Base-by-base conservation (phyloP, 2,113 vertebrate genomes). In the Stigmatopora argus region DNA sequence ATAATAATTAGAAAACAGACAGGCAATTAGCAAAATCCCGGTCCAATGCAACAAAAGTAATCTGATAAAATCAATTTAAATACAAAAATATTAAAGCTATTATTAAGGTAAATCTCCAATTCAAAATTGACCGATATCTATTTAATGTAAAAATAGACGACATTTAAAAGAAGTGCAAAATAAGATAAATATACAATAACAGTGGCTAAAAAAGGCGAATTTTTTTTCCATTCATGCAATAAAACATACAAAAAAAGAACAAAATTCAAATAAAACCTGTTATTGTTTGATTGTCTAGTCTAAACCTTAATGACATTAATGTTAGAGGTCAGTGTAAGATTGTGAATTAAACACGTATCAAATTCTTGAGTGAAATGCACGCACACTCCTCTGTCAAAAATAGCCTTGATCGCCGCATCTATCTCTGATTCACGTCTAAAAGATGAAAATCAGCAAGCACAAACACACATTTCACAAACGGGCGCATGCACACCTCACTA, bases 371-470 rank as follows among this genome's bases (percentile, higher is more conserved):
- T 7, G 18, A n/a, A 8, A 8, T 51, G 38, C 68, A 19, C 44
- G 35, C 58, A 65, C 46, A 51, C 51, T 45, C 44, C 51, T 23
- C 26, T 45, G 67, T 56, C 78, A 75, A 75, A 75, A 81, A 71
- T 76, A 73, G 62, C 66, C 51, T 72, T 79, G 64, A 81, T 78
- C 72, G 78, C 58, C 63, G 38, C 62, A 69, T 71, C 68, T 49
- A 69, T 71, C 73, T 80, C 64, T 64, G 52, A 81, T 67, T 67
- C 72, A 66, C 49, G 71, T 69, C 70, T 84, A 62, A 78, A 63
- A 73, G 73, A 78, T 66, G 74, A 78, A 65, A 75, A 74, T 75
- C 56, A 17, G 18, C 48, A 7, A 49, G 48, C 18, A 52, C 9
- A 52, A 19, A 59, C 66, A 66, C 64, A 67, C 46, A 41, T 41